Percentiles rank a stretch among this genome's conserved stretches.
phyloP scores from a whole-genome alignment of 2,113 vertebrate species.

The Diphyllodes magnificus region DNA sequence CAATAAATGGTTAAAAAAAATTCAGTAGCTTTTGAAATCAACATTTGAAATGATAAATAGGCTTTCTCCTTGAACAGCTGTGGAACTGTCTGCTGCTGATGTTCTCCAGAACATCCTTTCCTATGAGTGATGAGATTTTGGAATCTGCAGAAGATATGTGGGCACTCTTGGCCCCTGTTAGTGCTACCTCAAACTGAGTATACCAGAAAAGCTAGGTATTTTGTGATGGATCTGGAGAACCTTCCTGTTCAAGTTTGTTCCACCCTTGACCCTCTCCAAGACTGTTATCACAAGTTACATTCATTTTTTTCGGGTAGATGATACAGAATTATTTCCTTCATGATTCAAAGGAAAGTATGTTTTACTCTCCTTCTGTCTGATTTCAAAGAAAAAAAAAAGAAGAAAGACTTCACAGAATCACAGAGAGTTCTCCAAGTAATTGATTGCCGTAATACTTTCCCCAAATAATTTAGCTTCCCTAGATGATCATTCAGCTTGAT shows the following conservation, averaged over 20 bases:
- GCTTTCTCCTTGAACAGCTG: slow-evolving; percentile 8
- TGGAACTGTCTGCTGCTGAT: background rate
- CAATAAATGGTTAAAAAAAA: background rate
- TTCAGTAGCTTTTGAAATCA: slow-evolving; percentile 25
- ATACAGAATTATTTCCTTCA: background rate
- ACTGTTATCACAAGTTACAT: background rate
- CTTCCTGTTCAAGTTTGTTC: background rate
- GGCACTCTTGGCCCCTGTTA: background rate
- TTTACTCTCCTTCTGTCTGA: background rate
- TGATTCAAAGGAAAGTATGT: background rate
- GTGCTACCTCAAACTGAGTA: background rate
- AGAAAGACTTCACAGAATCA: background rate
- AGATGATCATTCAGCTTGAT: background rate
- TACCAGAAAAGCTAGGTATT: background rate
- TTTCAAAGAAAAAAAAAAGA: background rate
- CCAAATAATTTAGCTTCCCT: background rate
- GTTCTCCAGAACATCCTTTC: slow-evolving; percentile 21
- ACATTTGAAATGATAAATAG: background rate
- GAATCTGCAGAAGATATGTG: background rate
- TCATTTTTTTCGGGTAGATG: background rate
- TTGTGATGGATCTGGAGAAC: background rate
- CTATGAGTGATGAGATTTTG: background rate
- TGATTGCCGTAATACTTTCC: background rate
- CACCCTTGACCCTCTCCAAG: background rate
- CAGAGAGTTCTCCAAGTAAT: background rate